Evolutionary conservation across 2,888 invertebrate genomes (phyloP).

Genomic region (Miltochrista miniata): DNA sequence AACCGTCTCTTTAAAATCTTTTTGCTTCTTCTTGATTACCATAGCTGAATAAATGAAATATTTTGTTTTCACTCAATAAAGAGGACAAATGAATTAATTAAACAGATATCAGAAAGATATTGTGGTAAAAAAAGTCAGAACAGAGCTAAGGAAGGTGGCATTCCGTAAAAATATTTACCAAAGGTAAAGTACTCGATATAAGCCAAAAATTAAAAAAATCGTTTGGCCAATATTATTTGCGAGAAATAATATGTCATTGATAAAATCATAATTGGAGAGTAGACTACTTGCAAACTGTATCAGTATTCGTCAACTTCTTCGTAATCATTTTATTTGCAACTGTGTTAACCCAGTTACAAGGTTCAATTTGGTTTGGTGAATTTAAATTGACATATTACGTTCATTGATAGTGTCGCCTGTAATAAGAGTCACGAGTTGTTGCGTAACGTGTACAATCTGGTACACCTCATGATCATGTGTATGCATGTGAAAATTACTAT

Average conservation of each 20-base stretch:
- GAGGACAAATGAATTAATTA: slow-evolving; percentile 22
- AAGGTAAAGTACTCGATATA: too few relatives aligned
- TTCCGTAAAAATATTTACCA: too few relatives aligned
- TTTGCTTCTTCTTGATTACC: slow-evolving; percentile 52
- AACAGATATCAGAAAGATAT: too few relatives aligned
- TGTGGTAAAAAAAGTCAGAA: too few relatives aligned
- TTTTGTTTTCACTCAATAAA: slow-evolving; percentile 44
- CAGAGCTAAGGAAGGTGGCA: too few relatives aligned
- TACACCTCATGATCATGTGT: slow-evolving; percentile 56
- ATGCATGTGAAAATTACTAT: slow-evolving; percentile 28
- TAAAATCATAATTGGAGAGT: slow-evolving; percentile 53
- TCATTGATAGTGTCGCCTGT: slow-evolving; percentile 56
- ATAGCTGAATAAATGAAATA: slow-evolving; percentile 34
- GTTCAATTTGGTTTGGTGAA: slow-evolving; percentile 43
- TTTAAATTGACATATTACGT: slow-evolving; percentile 55
- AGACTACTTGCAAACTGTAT: slow-evolving; percentile 64
- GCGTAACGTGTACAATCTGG: slow-evolving; percentile 73
- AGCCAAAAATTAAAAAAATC: too few relatives aligned
- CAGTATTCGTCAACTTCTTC: slow-evolving; percentile 55
- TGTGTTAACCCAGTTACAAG: slow-evolving; percentile 42
- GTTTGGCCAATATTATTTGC: too few relatives aligned
- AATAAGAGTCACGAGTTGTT: slow-evolving; percentile 81
- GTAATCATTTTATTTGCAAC: slow-evolving; percentile 35
- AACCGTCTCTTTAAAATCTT: slow-evolving; percentile 54
- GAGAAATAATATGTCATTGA: slow-evolving; percentile 8